Conservation (phyloP, 2,888 invertebrate species). For the Hemicrepidius hirtus region DNA sequence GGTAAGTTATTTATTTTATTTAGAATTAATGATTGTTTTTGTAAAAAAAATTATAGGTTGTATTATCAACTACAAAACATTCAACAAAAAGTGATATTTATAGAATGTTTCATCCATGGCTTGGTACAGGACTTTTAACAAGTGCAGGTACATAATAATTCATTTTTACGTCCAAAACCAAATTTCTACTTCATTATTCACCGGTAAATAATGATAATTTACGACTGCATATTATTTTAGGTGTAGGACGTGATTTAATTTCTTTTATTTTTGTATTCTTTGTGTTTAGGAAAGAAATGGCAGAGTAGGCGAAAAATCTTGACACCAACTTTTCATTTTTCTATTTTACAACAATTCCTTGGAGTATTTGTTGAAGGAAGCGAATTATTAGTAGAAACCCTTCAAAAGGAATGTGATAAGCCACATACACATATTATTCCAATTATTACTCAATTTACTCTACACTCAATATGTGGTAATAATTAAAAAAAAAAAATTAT, state of each 20-base stretch:
- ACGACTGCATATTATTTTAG: too few relatives aligned
- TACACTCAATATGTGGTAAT: conserved; percentile 74
- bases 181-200: too few relatives aligned
- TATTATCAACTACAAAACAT: conserved; percentile 53
- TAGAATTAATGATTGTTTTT: neutral
- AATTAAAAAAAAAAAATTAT: too few relatives aligned
- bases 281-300: conserved; percentile 71
- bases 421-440: conserved; percentile 70
- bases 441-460: conserved; percentile 72
- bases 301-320: conserved; percentile 68
- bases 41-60: neutral
- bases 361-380: conserved; percentile 66
- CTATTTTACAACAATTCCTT: conserved; percentile 67
- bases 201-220: too few relatives aligned
- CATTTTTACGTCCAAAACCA: too few relatives aligned
- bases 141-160: conserved; percentile 56
- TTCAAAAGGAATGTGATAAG: conserved; percentile 59
- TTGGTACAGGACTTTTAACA: conserved; percentile 68
- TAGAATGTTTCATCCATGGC: conserved; percentile 65
- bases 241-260: too few relatives aligned
- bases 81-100: neutral
- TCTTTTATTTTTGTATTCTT: too few relatives aligned
- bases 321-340: conserved; percentile 71
- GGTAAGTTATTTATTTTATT: conserved; percentile 5
- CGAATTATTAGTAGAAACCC: conserved; percentile 59